Base-by-base conservation (phyloP, 2,888 invertebrate genomes). In the Nemurella pictetii region DNA sequence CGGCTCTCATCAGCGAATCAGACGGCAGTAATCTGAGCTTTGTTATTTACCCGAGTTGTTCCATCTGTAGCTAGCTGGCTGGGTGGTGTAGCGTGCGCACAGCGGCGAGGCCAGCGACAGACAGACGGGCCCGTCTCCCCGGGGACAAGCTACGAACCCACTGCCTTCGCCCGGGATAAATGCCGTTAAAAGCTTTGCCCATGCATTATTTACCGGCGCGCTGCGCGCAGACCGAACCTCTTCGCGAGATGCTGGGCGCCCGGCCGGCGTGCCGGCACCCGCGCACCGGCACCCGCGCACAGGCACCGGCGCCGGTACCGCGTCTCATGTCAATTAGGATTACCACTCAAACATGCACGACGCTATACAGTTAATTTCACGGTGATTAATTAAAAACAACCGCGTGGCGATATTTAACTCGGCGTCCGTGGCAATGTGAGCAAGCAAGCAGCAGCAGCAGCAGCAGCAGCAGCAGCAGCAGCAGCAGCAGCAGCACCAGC, bases 121-220 rank as follows among this genome's bases (percentile, higher is more conserved):
- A n/a, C n/a, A n/a, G n/a, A n/a, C n/a, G n/a, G n/a, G n/a, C n/a
- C n/a, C n/a, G n/a, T n/a, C n/a, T n/a, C n/a, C n/a, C n/a, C n/a
- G n/a, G n/a, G n/a, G n/a, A n/a, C n/a, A n/a, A n/a, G n/a, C n/a
- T n/a, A n/a, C n/a, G n/a, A n/a, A n/a, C n/a, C n/a, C n/a, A n/a
- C 36, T 77, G n/a, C 30, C 85, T 85, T 84, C 82, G 32, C 74
- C 55, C 35, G 35, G 80, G 84, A 81, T 84, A 86, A 87, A 87
- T 86, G 87, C 86, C 86, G 87, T 87, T 87, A 87, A 87, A 87
- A 87, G 87, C 87, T 87, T 87, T 86, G 80, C 83, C 28, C 55
- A n/a, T 86, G 84, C 85, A 87, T 87, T 87, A 87, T 87, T 87
- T 83, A 87, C 36, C 26, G 36, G 83, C 15, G 55, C 26, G 5